Base-by-base conservation (phyloP, 1,140 invertebrate genomes). In the Drosophila ercepeae region DNA sequence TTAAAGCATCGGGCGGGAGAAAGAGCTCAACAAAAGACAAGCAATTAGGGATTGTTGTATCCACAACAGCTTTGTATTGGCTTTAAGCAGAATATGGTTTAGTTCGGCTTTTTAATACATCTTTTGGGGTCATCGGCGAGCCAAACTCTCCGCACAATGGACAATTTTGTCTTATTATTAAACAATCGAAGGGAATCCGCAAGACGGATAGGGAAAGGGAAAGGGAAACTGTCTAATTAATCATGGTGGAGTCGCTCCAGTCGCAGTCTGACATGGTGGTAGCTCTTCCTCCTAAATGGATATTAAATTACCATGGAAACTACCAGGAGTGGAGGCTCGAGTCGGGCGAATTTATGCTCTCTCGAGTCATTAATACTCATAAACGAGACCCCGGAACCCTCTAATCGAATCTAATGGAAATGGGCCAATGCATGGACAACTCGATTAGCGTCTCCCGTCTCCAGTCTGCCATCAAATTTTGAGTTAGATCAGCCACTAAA, bases 101-200 rank as follows among this genome's bases (percentile, higher is more conserved):
- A 63, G 81, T 73, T 72, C 65, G 73, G 44, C 59, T 78, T 53
- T 78, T 83, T 60, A 71, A 75, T 70, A 23, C 68, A 41, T 55
- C 52, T 65, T 53, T 73, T 54, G 44, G 53, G 75, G 75, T 67
- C 75, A 69, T 61, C 64, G 58, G 39, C 49, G 46, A 55, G 49
- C 73, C 48, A 53, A 61, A 65, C 46, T 72, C 74, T 34, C 45
- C 23, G 54, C 48, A 84, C 81, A 84, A 84, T 79, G 75, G 76
- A 88, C 68, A 77, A 74, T 82, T 82, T 88, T 75, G 77, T 81
- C 55, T 81, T 75, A 86, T 88, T 88, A 88, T 88, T 82, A 78
- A 89, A 78, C 74, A 78, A 88, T 88, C 82, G 74, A 61, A 25
- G 54, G 46, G 52, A 84, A 84, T 58, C 42, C 23, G 60, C 64